phyloP scores from a whole-genome alignment of 2,797 vertebrate species.

The Ceryle rudis region DNA sequence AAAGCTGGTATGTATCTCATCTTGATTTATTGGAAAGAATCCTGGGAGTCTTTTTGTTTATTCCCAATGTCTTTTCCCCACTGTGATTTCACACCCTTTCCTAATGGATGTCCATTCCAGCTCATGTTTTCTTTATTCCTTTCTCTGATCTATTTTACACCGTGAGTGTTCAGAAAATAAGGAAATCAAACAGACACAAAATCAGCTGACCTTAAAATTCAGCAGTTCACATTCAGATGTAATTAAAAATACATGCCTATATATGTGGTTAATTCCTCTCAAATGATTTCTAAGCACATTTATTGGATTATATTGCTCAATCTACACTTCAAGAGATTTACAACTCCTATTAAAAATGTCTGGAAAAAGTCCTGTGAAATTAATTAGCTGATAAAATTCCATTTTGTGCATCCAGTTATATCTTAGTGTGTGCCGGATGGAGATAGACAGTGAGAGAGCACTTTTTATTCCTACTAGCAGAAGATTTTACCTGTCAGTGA shows the following conservation, averaged over 20 bases:
- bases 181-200: neutral
- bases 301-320: constrained; percentile 1
- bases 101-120: neutral
- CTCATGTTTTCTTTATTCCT: neutral
- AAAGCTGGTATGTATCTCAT: neutral
- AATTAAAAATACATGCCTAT: neutral
- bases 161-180: neutral
- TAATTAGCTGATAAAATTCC: neutral
- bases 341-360: neutral
- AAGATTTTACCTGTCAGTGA: neutral
- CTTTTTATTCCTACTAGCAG: neutral
- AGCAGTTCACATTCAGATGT: neutral
- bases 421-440: neutral
- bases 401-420: neutral
- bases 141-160: neutral
- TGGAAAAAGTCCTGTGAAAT: neutral
- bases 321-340: constrained; percentile 8
- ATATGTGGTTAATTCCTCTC: neutral
- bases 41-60: neutral
- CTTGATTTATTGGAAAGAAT: neutral
- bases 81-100: neutral
- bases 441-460: neutral
- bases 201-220: neutral
- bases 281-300: neutral
- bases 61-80: neutral